These are phyloP conservation scores for Cepaea nemoralis DNA, from an alignment of 1,140 invertebrate genomes.

Conservation along the genomic window DNA sequence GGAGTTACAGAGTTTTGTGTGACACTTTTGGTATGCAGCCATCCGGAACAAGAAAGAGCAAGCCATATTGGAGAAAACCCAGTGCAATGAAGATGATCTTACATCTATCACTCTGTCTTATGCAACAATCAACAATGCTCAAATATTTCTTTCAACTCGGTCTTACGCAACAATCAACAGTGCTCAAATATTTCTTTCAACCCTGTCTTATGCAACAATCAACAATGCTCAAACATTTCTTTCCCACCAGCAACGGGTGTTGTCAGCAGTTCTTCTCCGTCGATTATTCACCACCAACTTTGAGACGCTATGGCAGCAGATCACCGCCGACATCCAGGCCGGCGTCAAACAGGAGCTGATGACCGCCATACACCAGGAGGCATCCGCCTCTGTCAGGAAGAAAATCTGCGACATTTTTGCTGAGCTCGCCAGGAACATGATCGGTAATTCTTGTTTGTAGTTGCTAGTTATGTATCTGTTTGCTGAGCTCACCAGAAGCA, in stretches of 20 bases:
- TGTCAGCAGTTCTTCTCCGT: slow-evolving; percentile 91
- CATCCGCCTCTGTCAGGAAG: slow-evolving; percentile 80
- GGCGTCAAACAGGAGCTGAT: slow-evolving; percentile 90
- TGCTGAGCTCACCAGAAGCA: no score
- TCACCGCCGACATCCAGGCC: slow-evolving; percentile 84
- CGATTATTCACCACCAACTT: slow-evolving; percentile 91
- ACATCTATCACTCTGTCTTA: no score
- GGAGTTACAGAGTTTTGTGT: no score
- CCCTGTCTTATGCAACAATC: not conserved
- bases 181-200: not conserved
- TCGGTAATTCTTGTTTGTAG: slow-evolving; percentile 73
- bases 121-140: no score
- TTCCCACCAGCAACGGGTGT: slow-evolving; percentile 77
- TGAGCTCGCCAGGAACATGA: slow-evolving; percentile 93
- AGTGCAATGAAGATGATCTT: no score
- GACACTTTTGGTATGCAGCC: no score
- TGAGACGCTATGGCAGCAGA: slow-evolving; percentile 86
- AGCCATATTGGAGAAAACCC: no score
- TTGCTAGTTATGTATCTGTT: no score
- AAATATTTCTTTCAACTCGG: no score
- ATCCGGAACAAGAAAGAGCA: no score
- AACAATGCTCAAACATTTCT: slow-evolving; percentile 28
- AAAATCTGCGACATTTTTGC: slow-evolving; percentile 95
- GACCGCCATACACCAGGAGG: slow-evolving; percentile 82
- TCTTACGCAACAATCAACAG: not conserved